These are phyloP conservation scores for Parazoanthus swiftii DNA, from an alignment of 92 coral and sea anemone genomes.

Conservation along the genomic window DNA sequence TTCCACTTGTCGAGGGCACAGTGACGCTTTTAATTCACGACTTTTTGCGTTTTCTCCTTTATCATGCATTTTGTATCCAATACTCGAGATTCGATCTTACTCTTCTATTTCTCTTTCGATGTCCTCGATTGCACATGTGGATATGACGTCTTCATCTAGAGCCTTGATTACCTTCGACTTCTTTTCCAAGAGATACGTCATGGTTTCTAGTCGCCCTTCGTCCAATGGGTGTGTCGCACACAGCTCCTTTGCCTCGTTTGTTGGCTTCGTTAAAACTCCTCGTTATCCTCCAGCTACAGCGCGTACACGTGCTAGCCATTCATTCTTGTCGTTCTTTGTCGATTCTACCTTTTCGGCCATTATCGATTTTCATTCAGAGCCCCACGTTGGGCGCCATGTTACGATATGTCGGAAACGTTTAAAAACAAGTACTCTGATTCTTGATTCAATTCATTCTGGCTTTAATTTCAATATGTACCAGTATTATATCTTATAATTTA, in stretches of 20 bases:
- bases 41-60: background rate
- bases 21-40: background rate
- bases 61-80: too few species aligned
- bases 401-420: background rate
- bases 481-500: background rate
- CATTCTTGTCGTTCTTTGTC: background rate
- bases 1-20: conserved; percentile 23
- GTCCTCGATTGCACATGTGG: too few species aligned
- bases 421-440: background rate
- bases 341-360: background rate
- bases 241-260: conserved; percentile 55
- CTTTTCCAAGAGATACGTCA: too few species aligned
- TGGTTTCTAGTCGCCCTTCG: background rate
- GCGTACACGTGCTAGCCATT: conserved; percentile 44
- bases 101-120: too few species aligned
- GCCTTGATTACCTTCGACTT: conserved; percentile 14
- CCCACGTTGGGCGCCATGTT: conserved; percentile 50
- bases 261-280: conserved; percentile 60
- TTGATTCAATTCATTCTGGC: background rate
- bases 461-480: conserved; percentile 12
- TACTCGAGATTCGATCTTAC: too few species aligned
- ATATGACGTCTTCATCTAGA: too few species aligned
- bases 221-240: conserved; percentile 4
- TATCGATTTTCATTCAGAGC: conserved; percentile 25
- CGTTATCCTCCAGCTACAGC: conserved; percentile 61